Base-by-base conservation (phyloP, 2,797 vertebrate genomes). In the Lindbergichthys nudifrons region DNA sequence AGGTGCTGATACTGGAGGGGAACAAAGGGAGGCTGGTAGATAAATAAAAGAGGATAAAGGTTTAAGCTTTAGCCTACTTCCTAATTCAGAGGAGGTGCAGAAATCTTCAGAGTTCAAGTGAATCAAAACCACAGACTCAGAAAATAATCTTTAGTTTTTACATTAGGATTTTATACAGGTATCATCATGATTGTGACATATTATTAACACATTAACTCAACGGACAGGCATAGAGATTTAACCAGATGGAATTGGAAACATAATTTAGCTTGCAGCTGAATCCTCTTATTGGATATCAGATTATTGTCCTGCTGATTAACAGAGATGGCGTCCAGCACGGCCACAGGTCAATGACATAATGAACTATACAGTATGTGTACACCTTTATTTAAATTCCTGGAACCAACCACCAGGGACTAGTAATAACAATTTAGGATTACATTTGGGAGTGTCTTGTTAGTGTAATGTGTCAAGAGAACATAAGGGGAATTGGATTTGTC, bases 1-100 rank as follows among this genome's bases (percentile, higher is more conserved):
- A 67, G 26, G 56, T 56, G 73, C 32, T 15, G 16, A 1, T n/a
- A 39, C 19, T 54, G 52, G 45, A 60, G 74, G 48, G 50, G 42
- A 84, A 79, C 78, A 85, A 87, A 84, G 61, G 56, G 61, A 58
- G 72, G n/a, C 58, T 56, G 45, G 47, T 51, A 42, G 56, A 65
- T 51, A 30, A 69, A 89, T 87, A 74, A 75, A 88, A 84, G 80
- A 88, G 83, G 84, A 90, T 88, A 52, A 89, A 74, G 80, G 51
- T 66, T 80, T 87, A 89, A 78, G 81, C 53, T 72, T 80, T 72
- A 88, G 79, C 70, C 73, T 83, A 66, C 45, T 79, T 82, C 71
- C 70, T 69, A 43, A 63, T 30, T 63, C 46, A 73, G 63, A 15
- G 69, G 51, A 59, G 65, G 54, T 45, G 50, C 42, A 48, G 48